Base-by-base conservation (phyloP, 1,140 invertebrate species). In the Drosophila subobscura region DNA sequence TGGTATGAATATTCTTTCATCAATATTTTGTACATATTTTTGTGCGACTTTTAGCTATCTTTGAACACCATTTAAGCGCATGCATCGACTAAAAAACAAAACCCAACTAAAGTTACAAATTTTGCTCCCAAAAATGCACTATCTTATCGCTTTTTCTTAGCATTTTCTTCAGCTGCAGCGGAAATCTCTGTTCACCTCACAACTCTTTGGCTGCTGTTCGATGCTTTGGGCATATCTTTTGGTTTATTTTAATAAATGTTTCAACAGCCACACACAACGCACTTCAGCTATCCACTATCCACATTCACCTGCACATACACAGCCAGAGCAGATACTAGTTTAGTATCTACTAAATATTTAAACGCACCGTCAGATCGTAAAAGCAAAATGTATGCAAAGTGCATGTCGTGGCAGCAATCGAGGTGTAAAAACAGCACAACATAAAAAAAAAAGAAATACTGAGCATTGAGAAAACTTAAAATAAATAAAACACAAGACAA, bases 311-410 rank as follows among this genome's bases (percentile, higher is more conserved):
- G 29, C 42, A 25, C 20, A 16, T 5, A 12, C 25, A 51, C 51
- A 7, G 33, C 52, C 50, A n/a, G 6, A 58, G 23, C 25, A 14
- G 54, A 60, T 49, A 61, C 25, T 86, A 85, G 77, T 80, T 85
- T 81, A 85, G 77, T 86, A 86, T 86, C 81, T 77, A 77, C 81
- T 85, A 86, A 85, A 85, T 85, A 85, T 85, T 85, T 85, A 86
- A 85, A 77, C 65, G 58, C 65, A 85, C 77, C 77, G 75, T 80
- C 81, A 75, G 81, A 86, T 85, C 81, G 81, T 85, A 86, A 85
- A 85, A 67, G 81, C 68, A 77, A 81, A 85, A 86, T 85, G 73
- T 85, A 85, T 85, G 81, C 81, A 85, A 85, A 86, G 81, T 85
- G 81, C 81, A 85, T 85, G 81, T 85, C 77, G 77, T 77, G 33